Base-by-base conservation (phyloP, 2,797 vertebrate genomes). In the Nyctalus aviator region DNA sequence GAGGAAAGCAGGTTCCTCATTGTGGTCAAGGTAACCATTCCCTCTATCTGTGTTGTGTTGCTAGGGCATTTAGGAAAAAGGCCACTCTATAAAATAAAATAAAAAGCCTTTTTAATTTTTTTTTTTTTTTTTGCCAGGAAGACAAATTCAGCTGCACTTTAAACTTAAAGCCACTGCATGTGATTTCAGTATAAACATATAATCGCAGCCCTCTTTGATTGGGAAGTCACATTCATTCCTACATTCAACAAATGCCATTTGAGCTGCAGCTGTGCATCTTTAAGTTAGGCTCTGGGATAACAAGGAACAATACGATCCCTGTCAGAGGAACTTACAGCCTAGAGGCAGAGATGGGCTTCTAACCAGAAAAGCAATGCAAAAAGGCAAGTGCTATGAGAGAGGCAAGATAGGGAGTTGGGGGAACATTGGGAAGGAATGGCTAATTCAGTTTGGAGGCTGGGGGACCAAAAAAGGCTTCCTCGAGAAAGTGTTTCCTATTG, bases 121-220 rank as follows among this genome's bases (percentile, higher is more conserved):
- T 5, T 48, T 50, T 3, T 15, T 50, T 50, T 37, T 37, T 5
- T 5, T 37, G 30, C 44, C 25, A 77, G 20, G 30, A 82, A 68
- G 41, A 94, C 62, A 93, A 93, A 68, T 72, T 86, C 15, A 23
- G 30, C 50, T 93, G 73, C 41, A 75, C 44, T 83, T 93, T 55
- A 93, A 84, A 53, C 68, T n/a, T 57, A 84, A 68, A 84, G 41
- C 57, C 37, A 64, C 32, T n/a, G 59, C 27, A 37, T 55, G 17
- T 90, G 23, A 79, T 59, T 68, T 82, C 62, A 59, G 30, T 32
- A 68, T 83, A 76, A 94, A 94, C 14, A 75, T 8, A 17, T 44
- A 41, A 35, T 62, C 37, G 71, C 44, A 35, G 18, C 66, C n/a
- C 48, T 78, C 27, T 81, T 86, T 91, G 71, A 53, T 4, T 87